Conservation (phyloP, 1,140 invertebrate genomes). For the Drosophila lacertosa region DNA sequence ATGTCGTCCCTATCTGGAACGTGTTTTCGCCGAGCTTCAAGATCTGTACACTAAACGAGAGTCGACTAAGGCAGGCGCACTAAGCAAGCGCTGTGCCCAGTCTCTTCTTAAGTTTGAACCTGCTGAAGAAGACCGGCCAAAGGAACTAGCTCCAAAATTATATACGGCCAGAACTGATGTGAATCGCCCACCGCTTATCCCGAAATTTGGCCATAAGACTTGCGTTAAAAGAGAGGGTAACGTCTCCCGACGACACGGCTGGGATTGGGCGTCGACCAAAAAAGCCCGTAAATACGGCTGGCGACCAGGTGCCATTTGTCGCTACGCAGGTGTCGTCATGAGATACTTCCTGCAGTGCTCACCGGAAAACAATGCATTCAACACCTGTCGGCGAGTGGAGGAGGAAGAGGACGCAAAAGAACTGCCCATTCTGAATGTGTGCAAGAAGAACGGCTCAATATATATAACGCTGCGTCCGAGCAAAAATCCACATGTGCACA, state of each 20-base stretch:
- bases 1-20: constrained; percentile 58
- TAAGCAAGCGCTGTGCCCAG: constrained; percentile 15
- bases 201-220: constrained; percentile 51
- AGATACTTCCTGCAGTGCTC: constrained; percentile 58
- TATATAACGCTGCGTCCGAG: constrained; percentile 64
- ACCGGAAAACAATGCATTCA: constrained; percentile 17
- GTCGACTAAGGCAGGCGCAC: constrained; percentile 5
- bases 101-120: too few species aligned
- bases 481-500: constrained; percentile 13
- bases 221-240: constrained; percentile 29
- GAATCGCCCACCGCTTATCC: too few species aligned
- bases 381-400: constrained; percentile 12
- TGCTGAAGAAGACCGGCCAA: background rate
- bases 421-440: constrained; percentile 61
- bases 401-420: background rate
- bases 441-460: constrained; percentile 66
- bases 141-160: background rate
- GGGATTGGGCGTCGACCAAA: constrained; percentile 57
- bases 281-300: constrained; percentile 59
- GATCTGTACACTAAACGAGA: constrained; percentile 59
- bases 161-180: too few species aligned
- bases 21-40: constrained; percentile 62
- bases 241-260: constrained; percentile 70
- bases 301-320: constrained; percentile 67
- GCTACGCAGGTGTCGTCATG: constrained; percentile 64